Evolutionary conservation across 2,888 invertebrate species (phyloP).

Genomic region (Epiblema foenella): DNA sequence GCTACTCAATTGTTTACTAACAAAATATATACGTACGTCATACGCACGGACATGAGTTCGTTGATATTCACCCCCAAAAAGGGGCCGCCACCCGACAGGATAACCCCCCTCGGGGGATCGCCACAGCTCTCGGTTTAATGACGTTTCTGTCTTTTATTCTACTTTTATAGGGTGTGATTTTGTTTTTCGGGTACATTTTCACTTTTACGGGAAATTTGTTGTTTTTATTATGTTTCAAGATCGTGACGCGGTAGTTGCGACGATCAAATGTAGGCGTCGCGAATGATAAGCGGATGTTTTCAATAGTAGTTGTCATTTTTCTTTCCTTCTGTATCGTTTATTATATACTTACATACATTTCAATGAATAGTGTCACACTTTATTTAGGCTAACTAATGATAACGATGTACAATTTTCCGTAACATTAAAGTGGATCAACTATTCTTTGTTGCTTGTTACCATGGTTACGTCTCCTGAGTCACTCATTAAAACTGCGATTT

Average conservation of each 20-base stretch:
- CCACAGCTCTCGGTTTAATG: slow-evolving; percentile 74
- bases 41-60: slow-evolving; percentile 80
- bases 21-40: slow-evolving; percentile 77
- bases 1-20: slow-evolving; percentile 78
- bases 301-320: neutral
- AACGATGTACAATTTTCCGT: neutral
- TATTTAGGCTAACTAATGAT: neutral
- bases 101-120: slow-evolving; percentile 52
- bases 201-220: slow-evolving; percentile 31
- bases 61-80: slow-evolving; percentile 74
- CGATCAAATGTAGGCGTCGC: neutral
- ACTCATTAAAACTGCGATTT: too few relatives aligned
- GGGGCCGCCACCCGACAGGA: slow-evolving; percentile 47
- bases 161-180: slow-evolving; percentile 69
- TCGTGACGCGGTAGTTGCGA: slow-evolving; percentile 10
- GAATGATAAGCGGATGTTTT: neutral
- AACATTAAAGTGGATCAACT: too few relatives aligned
- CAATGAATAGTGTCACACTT: neutral
- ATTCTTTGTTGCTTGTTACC: too few relatives aligned
- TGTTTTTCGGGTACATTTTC: slow-evolving; percentile 48
- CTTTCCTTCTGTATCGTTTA: neutral
- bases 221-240: slow-evolving; percentile 22
- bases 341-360: neutral
- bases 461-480: too few relatives aligned
- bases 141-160: slow-evolving; percentile 76